Percentiles rank a stretch among this genome's conserved stretches.
phyloP scores from a whole-genome alignment of 2,797 vertebrate genomes.

The Gallirallus australis region DNA sequence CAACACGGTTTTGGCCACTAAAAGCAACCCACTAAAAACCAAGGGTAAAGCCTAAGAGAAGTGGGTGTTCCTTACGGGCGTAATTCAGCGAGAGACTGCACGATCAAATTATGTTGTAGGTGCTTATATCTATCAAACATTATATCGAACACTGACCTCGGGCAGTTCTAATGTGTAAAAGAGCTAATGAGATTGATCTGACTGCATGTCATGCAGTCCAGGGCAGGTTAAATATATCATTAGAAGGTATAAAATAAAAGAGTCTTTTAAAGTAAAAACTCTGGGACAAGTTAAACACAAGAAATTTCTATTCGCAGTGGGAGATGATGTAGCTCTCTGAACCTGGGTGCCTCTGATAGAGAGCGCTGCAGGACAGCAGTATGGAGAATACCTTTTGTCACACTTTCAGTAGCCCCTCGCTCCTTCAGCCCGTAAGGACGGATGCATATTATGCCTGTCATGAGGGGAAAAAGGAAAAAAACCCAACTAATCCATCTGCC shows the following conservation, averaged over 20 bases:
- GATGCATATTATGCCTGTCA: background rate
- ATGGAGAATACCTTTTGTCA: accelerated
- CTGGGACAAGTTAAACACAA: background rate
- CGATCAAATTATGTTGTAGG: background rate
- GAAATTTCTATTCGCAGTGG: background rate
- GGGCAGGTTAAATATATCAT: slow-evolving; percentile 13
- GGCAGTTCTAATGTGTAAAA: background rate
- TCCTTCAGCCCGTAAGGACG: background rate
- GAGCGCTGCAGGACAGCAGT: background rate
- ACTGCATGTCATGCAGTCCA: background rate
- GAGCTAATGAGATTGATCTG: slow-evolving; percentile 45
- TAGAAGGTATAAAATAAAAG: background rate
- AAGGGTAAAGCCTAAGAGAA: background rate
- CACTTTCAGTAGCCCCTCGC: background rate
- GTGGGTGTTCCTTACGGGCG: accelerated
- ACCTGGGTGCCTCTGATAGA: background rate
- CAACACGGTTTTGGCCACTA: background rate
- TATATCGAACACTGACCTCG: background rate
- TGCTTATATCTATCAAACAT: background rate
- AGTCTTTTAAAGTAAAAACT: background rate
- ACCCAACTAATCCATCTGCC: background rate
- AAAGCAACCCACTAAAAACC: background rate
- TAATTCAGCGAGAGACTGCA: background rate
- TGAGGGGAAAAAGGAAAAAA: background rate
- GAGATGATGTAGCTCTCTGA: background rate